phyloP scores from a whole-genome alignment of 1,140 invertebrate genomes.

The Phymastichus coffea region DNA sequence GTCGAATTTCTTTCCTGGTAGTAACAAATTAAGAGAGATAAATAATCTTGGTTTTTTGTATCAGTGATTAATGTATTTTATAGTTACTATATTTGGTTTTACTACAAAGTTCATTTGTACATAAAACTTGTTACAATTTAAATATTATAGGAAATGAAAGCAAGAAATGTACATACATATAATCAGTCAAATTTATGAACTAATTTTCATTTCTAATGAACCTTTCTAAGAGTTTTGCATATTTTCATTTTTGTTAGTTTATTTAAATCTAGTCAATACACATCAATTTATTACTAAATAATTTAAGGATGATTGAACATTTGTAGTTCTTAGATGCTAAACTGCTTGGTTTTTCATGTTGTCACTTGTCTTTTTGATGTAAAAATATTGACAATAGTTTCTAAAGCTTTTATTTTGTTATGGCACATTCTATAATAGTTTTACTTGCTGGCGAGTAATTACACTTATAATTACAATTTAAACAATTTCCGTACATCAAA shows the following conservation, averaged over 20 bases:
- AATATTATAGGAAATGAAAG: slow-evolving; percentile 1
- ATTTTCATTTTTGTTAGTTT: neutral
- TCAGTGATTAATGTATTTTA: slow-evolving; percentile 30
- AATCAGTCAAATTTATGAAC: neutral
- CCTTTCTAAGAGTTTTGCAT: neutral
- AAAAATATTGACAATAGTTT: too few relatives aligned
- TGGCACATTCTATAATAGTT: neutral
- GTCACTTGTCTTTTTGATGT: slow-evolving; percentile 10
- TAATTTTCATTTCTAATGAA: neutral
- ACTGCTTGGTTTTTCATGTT: too few relatives aligned
- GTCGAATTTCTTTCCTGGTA: neutral
- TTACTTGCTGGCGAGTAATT: slow-evolving; percentile 14
- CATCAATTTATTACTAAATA: neutral
- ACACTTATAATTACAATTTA: too few relatives aligned
- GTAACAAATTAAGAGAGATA: slow-evolving; percentile 8
- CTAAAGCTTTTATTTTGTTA: neutral
- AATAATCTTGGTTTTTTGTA: slow-evolving; percentile 25
- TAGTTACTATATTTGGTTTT: slow-evolving; percentile 17
- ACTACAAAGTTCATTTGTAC: slow-evolving; percentile 22
- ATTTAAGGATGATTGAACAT: neutral
- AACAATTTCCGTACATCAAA: too few relatives aligned
- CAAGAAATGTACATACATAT: slow-evolving; percentile 1
- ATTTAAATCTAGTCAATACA: slow-evolving; percentile 12
- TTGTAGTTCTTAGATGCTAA: neutral
- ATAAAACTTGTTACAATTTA: slow-evolving; percentile 23